Base-by-base conservation (phyloP, 1,140 invertebrate species). In the Muscidifurax raptorellus region DNA sequence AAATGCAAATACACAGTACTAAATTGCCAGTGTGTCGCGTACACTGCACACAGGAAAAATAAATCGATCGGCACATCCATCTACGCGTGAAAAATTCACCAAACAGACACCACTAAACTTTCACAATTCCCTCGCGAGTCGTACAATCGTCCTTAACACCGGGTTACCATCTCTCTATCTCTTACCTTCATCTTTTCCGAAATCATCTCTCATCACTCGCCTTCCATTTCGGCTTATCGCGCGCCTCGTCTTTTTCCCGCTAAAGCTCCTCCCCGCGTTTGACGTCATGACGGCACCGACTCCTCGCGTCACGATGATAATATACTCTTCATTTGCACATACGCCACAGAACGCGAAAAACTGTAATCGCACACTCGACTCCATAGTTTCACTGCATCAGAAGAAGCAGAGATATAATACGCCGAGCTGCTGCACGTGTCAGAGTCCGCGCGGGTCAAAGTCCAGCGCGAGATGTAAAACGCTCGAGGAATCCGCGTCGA, bases 391-490 rank as follows among this genome's bases (percentile, higher is more conserved):
- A 36, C 66, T 27, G 66, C 10, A 5, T 1, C 64, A 18, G 22
- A 25, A n/a, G n/a, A n/a, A n/a, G n/a, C n/a, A 28, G 12, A 71
- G 3, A 32, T 28, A 27, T 32, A 71, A 15, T 15, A 71, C 40
- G 32, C 28, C 27, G n/a, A 32, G 44, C 47, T 40, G 36, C 69
- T 64, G 69, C 71, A 82, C 71, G 80, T 82, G 71, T 64, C 67
- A 80, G 64, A 79, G 30, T 79, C 52, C 59, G 59, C 47, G 32
- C 27, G 66, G 66, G 78, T 80, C 78, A 71, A 81, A 81, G 80
- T 59, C 69, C 80, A 82, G 66, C 71, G 22, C 44, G 47, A 27
- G 44, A n/a, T 28, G 10, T 27, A 10, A 47, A 80, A 27, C 28
- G 36, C 64, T 80, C 2, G 52, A 64, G 66, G 36, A 80, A 80